Conservation (phyloP, 1,140 invertebrate genomes). For the Chironomus striatipennis region DNA sequence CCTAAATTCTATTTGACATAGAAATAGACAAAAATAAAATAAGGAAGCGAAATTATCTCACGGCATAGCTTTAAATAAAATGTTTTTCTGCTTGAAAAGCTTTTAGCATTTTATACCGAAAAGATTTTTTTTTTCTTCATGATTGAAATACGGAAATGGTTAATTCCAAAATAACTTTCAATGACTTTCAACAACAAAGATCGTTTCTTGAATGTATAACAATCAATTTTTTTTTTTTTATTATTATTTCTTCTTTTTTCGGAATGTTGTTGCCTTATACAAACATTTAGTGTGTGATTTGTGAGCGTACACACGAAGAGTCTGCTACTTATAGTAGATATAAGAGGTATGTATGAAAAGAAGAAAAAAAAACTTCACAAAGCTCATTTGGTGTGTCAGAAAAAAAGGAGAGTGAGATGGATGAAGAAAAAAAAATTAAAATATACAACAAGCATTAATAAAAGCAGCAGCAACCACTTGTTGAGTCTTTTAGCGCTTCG, state of each 20-base stretch:
- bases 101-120: no score
- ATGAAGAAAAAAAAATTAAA: not conserved
- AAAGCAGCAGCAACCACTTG: not conserved
- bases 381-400: conserved; percentile 11
- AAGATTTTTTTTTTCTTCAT: not conserved
- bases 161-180: conserved; percentile 23
- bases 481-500: conserved; percentile 23
- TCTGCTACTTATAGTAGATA: not conserved
- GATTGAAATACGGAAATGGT: conserved; percentile 11
- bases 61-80: not conserved
- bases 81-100: not conserved
- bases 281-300: not conserved
- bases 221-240: not conserved
- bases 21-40: not conserved
- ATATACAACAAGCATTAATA: not conserved
- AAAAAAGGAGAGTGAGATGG: not conserved
- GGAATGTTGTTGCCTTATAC: conserved; percentile 6
- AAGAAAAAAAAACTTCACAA: not conserved
- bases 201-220: conserved; percentile 21
- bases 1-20: no score
- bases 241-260: not conserved
- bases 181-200: conserved; percentile 21
- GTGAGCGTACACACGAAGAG: not conserved
- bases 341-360: not conserved
- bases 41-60: not conserved